phyloP scores from a whole-genome alignment of 2,888 invertebrate species.

The Ditula angustiorana region DNA sequence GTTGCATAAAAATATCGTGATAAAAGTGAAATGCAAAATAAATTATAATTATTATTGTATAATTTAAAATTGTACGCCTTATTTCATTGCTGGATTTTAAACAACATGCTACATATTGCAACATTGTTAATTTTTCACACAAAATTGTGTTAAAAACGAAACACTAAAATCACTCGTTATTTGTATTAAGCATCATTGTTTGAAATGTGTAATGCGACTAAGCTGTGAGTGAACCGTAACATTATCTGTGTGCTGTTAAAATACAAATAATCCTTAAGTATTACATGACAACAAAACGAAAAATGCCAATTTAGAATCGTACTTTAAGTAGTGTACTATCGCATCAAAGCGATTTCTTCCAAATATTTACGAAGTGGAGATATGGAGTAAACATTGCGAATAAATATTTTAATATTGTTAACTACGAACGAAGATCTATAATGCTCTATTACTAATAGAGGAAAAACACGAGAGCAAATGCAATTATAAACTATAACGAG shows the following conservation, averaged over 20 bases:
- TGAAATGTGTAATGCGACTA: background rate
- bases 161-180: slow-evolving; percentile 20
- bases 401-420: background rate
- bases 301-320: background rate
- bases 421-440: slow-evolving; percentile 17
- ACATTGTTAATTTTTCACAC: slow-evolving; percentile 14
- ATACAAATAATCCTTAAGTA: background rate
- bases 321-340: background rate
- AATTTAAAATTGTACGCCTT: background rate
- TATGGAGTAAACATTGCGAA: background rate
- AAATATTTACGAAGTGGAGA: background rate
- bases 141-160: slow-evolving; percentile 27
- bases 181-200: slow-evolving; percentile 9
- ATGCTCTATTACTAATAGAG: slow-evolving; percentile 15
- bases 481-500: background rate
- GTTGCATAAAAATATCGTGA: background rate
- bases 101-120: slow-evolving; percentile 20
- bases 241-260: background rate
- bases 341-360: background rate
- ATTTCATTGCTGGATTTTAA: background rate
- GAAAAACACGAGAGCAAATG: slow-evolving; percentile 34
- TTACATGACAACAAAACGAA: background rate
- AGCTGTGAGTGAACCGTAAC: slow-evolving; percentile 14
- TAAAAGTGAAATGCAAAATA: background rate
- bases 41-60: background rate